A percentile compares a stretch with the other conserved stretches of the same genome.
Evolutionary conservation across 2,113 vertebrate species (phyloP).

Genomic region (Cygnus atratus): DNA sequence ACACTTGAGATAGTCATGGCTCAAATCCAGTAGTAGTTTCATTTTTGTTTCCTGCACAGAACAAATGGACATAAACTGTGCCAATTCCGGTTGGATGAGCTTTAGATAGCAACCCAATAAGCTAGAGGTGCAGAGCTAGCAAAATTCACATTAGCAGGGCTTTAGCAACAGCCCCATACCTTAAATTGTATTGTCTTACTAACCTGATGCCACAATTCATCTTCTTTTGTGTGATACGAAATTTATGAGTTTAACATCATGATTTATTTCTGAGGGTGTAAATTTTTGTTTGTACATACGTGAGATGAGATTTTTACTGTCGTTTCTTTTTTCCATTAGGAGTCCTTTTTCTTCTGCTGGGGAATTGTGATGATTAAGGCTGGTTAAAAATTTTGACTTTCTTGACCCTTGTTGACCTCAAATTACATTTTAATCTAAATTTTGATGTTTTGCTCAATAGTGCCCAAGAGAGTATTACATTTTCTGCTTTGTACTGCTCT

Average conservation of each 20-base stretch:
- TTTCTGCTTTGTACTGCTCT: not conserved
- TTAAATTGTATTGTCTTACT: not conserved
- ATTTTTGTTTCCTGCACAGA: not conserved
- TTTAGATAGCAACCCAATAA: not conserved
- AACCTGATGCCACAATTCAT: not conserved
- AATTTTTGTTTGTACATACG: not conserved
- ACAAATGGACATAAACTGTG: not conserved
- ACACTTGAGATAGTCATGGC: not conserved
- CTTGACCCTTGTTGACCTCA: not conserved
- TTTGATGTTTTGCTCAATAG: not conserved
- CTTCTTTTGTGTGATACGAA: not conserved
- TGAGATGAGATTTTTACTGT: not conserved
- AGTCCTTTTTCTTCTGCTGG: not conserved
- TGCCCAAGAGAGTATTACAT: not conserved
- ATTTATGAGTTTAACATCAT: not conserved
- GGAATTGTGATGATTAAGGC: not conserved
- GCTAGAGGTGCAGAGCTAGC: not conserved
- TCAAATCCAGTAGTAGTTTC: not conserved
- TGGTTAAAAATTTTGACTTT: not conserved
- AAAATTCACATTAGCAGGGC: not conserved
- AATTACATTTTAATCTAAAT: not conserved
- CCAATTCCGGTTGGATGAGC: not conserved
- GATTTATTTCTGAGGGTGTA: not conserved
- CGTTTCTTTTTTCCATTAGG: not conserved
- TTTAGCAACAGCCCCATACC: not conserved